Evolutionary conservation across 1,140 invertebrate genomes (phyloP).

Genomic region (Mesaphorura yosii): DNA sequence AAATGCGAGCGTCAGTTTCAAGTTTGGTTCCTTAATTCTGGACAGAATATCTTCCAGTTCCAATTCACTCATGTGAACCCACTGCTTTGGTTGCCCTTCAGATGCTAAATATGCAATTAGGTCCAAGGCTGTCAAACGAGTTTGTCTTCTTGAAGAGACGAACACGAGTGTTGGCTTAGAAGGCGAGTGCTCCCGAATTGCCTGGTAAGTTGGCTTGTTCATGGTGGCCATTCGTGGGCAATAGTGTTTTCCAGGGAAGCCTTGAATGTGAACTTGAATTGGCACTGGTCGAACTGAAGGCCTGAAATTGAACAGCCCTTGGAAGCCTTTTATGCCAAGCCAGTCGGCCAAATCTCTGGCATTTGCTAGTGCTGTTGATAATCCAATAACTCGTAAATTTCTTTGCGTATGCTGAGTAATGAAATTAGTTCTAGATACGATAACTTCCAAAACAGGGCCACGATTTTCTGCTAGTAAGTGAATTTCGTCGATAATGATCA

Average conservation of each 20-base stretch:
- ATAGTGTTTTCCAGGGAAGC: conserved; percentile 93
- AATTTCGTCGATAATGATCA: conserved; percentile 98
- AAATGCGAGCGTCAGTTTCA: conserved; percentile 88
- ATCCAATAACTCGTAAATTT: conserved; percentile 73
- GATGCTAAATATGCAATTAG: conserved; percentile 84
- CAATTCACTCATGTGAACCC: conserved; percentile 75
- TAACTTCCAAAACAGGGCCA: conserved; percentile 65
- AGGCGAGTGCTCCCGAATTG: conserved; percentile 85
- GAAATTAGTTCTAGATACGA: conserved; percentile 67
- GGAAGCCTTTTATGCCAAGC: conserved; percentile 63
- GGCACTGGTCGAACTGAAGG: conserved; percentile 95
- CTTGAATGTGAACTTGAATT: conserved; percentile 84
- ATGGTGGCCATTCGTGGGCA: conserved; percentile 99
- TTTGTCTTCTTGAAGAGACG: conserved; percentile 95
- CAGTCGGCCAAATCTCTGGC: conserved; percentile 93
- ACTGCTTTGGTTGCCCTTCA: conserved; percentile 88
- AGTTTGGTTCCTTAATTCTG: conserved; percentile 75
- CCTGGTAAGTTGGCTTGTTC: conserved; percentile 97
- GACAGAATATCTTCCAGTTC: conserved; percentile 66
- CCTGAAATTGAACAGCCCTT: conserved; percentile 95
- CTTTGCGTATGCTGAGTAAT: conserved; percentile 73
- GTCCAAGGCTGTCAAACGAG: conserved; percentile 89
- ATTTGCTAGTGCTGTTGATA: conserved; percentile 96
- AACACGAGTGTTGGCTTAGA: conserved; percentile 85
- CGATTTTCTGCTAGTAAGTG: conserved; percentile 86